Conservation (phyloP, 1,140 invertebrate species). For the Uloborus diversus region DNA sequence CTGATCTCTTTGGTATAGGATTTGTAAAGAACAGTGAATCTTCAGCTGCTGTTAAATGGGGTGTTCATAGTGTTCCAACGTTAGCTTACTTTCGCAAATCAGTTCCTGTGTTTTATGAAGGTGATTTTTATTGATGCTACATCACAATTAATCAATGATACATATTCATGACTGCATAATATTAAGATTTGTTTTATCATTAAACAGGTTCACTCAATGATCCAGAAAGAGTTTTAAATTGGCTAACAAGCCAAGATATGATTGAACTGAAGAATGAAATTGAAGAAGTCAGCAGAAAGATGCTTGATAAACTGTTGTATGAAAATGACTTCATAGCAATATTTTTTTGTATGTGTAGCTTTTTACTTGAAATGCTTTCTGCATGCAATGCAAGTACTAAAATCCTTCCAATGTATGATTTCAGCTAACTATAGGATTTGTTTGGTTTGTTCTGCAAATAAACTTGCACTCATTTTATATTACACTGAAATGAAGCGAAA, state of each 20-base stretch:
- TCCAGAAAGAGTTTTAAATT: conserved; percentile 83
- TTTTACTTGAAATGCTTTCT: neutral
- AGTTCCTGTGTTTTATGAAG: conserved; percentile 87
- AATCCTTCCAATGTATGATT: too few relatives aligned
- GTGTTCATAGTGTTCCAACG: conserved; percentile 79
- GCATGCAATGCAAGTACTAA: neutral
- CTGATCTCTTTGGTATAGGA: conserved; percentile 89
- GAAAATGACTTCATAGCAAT: conserved; percentile 95
- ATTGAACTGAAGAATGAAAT: conserved; percentile 97
- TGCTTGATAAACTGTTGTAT: conserved; percentile 91
- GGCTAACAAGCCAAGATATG: conserved; percentile 93
- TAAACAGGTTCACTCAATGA: conserved; percentile 83
- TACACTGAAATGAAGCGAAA: neutral
- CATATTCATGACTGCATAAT: neutral
- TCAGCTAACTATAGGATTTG: too few relatives aligned
- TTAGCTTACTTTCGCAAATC: conserved; percentile 92
- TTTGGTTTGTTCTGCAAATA: neutral
- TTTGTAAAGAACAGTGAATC: conserved; percentile 90
- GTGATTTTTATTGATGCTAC: conserved; percentile 57
- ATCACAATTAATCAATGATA: neutral
- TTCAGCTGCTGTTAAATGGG: conserved; percentile 82
- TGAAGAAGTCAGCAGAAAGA: conserved; percentile 93
- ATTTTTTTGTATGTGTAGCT: conserved; percentile 86
- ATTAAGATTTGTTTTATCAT: neutral
- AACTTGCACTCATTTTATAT: neutral